These are phyloP conservation scores for Linnaemya tessellans DNA, from an alignment of 2,888 invertebrate genomes.

Conservation along the genomic window DNA sequence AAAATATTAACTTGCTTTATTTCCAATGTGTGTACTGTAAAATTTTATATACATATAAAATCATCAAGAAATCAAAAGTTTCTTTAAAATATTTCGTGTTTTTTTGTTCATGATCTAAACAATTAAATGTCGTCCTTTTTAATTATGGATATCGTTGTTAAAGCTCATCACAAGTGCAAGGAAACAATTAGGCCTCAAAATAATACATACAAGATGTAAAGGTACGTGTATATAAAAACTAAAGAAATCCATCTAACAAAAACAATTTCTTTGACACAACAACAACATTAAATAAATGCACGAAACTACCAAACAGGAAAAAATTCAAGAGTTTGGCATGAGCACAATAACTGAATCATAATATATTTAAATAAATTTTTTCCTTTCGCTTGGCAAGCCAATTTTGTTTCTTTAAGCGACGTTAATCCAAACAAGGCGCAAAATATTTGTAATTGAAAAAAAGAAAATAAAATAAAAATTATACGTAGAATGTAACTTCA, in stretches of 20 bases:
- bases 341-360: conserved; percentile 46
- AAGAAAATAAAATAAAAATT: too few species aligned
- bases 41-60: background rate
- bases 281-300: conserved; percentile 65
- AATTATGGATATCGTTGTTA: conserved; percentile 50
- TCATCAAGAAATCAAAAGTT: background rate
- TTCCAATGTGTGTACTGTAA: background rate
- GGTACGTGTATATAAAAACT: conserved; percentile 49
- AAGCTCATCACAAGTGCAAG: conserved; percentile 70
- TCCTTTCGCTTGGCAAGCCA: background rate
- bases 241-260: conserved; percentile 12
- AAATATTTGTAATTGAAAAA: too few species aligned
- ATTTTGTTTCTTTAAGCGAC: background rate
- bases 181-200: conserved; percentile 75
- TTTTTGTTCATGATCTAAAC: conserved; percentile 39
- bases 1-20: background rate
- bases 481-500: conserved; percentile 26
- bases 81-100: conserved; percentile 16
- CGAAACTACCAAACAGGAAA: conserved; percentile 61
- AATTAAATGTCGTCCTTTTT: conserved; percentile 39
- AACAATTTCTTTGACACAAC: conserved; percentile 25
- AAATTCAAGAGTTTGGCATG: conserved; percentile 55
- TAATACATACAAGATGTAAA: conserved; percentile 37
- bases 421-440: too few species aligned
- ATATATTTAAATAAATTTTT: background rate